These are phyloP conservation scores for Isaurus tuberculatus DNA, from an alignment of 92 coral and sea anemone genomes.

Conservation along the genomic window DNA sequence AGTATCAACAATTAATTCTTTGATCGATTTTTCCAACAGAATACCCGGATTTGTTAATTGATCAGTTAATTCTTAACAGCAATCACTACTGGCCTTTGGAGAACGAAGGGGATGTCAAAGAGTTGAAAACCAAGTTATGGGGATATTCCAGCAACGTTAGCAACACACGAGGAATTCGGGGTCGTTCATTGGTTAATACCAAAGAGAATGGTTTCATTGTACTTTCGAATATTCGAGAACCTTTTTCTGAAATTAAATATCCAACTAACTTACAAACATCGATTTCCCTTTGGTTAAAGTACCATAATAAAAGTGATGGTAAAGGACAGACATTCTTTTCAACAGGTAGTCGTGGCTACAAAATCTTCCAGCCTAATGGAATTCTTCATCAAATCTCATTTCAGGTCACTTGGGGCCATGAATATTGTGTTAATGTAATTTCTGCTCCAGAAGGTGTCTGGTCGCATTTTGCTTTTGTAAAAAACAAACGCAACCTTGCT, in stretches of 20 bases:
- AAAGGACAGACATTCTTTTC: slow-evolving; percentile 22
- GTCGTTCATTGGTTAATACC: slow-evolving; percentile 1
- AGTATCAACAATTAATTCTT: too few relatives aligned
- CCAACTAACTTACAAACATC: background rate
- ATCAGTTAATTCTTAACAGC: slow-evolving; percentile 15
- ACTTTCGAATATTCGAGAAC: background rate
- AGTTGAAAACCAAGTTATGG: slow-evolving; percentile 19
- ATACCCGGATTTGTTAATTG: slow-evolving; percentile 9
- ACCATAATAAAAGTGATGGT: background rate
- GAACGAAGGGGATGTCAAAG: slow-evolving; percentile 20
- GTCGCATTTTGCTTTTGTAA: slow-evolving; percentile 22
- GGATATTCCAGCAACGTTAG: slow-evolving; percentile 29
- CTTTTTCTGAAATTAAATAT: background rate
- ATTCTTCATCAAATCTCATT: background rate
- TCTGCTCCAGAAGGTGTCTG: slow-evolving; percentile 31
- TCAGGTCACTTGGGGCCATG: background rate
- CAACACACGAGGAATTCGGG: slow-evolving; percentile 9
- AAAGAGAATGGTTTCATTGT: background rate
- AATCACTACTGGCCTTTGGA: slow-evolving; percentile 36
- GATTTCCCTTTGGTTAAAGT: slow-evolving; percentile 33
- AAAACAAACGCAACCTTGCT: background rate
- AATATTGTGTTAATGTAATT: background rate
- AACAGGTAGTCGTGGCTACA: slow-evolving; percentile 15
- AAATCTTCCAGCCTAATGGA: slow-evolving; percentile 38
- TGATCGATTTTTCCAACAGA: background rate